phyloP scores from a whole-genome alignment of 1,140 invertebrate genomes.

The Drosophila tsacasi region DNA sequence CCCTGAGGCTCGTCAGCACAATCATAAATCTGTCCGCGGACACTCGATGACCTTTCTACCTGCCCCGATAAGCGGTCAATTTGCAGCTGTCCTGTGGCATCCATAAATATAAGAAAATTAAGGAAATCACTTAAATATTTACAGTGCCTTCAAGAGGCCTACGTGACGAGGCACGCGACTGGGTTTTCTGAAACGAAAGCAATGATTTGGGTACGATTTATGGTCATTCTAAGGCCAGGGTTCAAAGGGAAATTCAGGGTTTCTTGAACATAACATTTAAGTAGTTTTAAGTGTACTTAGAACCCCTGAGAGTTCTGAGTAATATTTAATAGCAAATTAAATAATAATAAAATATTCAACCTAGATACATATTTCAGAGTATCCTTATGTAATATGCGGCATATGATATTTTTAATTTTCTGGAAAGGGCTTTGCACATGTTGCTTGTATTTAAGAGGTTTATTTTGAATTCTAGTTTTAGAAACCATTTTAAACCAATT shows the following conservation, averaged over 20 bases:
- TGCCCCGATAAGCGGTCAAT: conserved; percentile 33
- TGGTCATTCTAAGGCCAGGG: neutral
- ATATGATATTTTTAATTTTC: neutral
- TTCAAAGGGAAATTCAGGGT: neutral
- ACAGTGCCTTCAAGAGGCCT: conserved; percentile 27
- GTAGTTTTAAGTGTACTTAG: neutral
- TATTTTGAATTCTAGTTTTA: neutral
- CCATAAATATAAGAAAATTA: conserved; percentile 8
- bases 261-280: neutral
- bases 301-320: neutral
- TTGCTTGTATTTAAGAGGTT: neutral
- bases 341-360: no score
- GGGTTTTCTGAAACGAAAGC: neutral
- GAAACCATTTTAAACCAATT: neutral
- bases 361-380: neutral
- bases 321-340: neutral
- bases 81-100: conserved; percentile 48
- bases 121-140: conserved; percentile 36
- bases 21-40: conserved; percentile 45
- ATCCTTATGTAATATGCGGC: neutral
- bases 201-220: neutral
- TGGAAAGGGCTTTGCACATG: neutral
- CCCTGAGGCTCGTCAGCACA: neutral
- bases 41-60: conserved; percentile 58
- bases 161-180: conserved; percentile 55